These are phyloP conservation scores for Liolophura sinensis DNA, from an alignment of 1,140 invertebrate genomes.

Conservation along the genomic window DNA sequence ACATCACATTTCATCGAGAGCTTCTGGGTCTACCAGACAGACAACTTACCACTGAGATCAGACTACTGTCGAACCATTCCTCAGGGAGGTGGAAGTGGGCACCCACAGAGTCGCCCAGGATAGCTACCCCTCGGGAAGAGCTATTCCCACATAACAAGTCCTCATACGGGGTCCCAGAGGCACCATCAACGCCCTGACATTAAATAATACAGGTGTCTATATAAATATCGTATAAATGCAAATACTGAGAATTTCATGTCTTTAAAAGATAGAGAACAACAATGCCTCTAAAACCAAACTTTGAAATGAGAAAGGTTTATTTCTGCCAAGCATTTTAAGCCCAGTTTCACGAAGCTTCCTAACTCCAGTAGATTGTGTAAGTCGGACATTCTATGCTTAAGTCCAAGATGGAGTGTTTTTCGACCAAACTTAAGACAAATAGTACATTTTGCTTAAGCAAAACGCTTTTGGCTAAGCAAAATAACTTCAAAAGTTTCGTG, in stretches of 20 bases:
- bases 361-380: no score
- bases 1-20: background rate
- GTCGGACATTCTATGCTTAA: no score
- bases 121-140: slow-evolving; percentile 55
- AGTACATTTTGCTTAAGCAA: no score
- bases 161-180: slow-evolving; percentile 55
- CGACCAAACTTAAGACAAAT: no score
- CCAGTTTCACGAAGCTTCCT: no score
- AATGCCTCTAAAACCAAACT: background rate
- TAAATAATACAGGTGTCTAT: no score
- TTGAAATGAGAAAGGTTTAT: background rate
- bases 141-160: slow-evolving; percentile 54
- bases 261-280: background rate
- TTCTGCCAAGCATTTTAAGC: background rate
- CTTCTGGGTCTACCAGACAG: background rate
- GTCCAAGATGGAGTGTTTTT: no score
- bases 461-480: no score
- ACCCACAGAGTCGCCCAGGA: slow-evolving; percentile 63
- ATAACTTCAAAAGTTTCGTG: no score
- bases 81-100: slow-evolving; percentile 64
- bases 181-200: slow-evolving; percentile 51
- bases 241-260: background rate
- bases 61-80: slow-evolving; percentile 58
- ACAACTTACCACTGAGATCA: slow-evolving; percentile 45
- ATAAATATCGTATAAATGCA: background rate